Evolutionary conservation across 2,797 vertebrate species (phyloP).

Genomic region (Rallus crepitans): DNA sequence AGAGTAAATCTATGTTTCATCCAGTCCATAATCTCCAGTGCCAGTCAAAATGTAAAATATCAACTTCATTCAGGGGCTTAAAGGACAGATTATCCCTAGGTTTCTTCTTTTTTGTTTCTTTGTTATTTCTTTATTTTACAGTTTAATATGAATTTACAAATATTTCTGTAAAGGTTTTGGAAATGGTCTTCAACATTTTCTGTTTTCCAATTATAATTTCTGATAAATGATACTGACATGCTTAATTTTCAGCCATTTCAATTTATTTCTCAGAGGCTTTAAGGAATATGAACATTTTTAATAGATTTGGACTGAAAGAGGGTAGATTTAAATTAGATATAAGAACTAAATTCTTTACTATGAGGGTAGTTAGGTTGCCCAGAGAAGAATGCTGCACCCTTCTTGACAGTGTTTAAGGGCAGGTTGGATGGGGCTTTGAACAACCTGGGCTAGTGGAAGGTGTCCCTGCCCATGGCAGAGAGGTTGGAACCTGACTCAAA

Average conservation of each 20-base stretch:
- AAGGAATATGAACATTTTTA: neutral
- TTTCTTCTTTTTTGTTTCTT: neutral
- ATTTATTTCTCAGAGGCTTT: neutral
- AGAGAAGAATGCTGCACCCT: no score
- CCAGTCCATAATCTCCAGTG: neutral
- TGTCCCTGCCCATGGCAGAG: no score
- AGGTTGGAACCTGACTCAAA: no score
- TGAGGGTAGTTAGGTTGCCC: no score
- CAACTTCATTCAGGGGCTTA: neutral
- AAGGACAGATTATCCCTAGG: neutral
- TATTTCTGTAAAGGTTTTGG: neutral
- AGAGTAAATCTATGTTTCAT: neutral
- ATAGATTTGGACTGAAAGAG: no score
- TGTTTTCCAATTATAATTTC: neutral
- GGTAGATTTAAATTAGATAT: no score
- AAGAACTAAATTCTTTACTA: no score
- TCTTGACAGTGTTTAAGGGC: no score
- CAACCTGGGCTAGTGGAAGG: no score
- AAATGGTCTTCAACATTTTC: neutral
- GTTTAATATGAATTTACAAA: neutral
- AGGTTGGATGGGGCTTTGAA: no score
- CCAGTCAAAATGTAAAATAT: neutral
- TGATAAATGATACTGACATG: neutral
- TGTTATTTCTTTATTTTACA: no score
- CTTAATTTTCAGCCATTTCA: neutral